Conservation (phyloP, 2,888 invertebrate species). For the Drosophila kanekoi region DNA sequence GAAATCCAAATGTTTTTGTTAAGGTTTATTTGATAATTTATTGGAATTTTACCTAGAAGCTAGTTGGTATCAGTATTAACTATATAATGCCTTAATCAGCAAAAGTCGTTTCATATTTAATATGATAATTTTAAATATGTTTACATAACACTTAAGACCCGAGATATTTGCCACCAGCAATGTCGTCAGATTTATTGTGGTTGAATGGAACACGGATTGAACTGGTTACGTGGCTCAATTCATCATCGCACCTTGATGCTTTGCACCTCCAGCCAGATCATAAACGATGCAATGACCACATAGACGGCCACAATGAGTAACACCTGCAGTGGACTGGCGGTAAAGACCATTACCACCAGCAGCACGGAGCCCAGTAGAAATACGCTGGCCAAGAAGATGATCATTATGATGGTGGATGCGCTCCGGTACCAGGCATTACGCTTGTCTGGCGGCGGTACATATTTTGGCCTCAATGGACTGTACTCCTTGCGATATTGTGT, state of each 20-base stretch:
- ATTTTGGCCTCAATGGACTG: slow-evolving; percentile 64
- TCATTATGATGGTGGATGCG: slow-evolving; percentile 63
- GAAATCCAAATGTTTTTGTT: slow-evolving; percentile 9
- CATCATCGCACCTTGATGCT: slow-evolving; percentile 75
- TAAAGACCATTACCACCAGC: slow-evolving; percentile 69
- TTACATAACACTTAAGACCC: slow-evolving; percentile 53
- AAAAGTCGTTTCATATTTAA: slow-evolving; percentile 26
- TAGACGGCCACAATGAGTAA: slow-evolving; percentile 62
- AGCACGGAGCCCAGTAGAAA: slow-evolving; percentile 72
- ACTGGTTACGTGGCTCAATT: not conserved
- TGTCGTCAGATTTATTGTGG: slow-evolving; percentile 42
- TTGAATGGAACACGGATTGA: not conserved
- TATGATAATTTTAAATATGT: slow-evolving; percentile 12
- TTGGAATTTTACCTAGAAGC: slow-evolving; percentile 26
- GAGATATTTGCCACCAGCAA: slow-evolving; percentile 20
- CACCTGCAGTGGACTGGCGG: slow-evolving; percentile 66
- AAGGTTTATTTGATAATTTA: slow-evolving; percentile 6
- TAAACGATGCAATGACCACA: slow-evolving; percentile 57
- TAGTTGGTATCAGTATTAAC: slow-evolving; percentile 39
- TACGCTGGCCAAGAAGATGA: slow-evolving; percentile 58
- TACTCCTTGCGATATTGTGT: slow-evolving; percentile 80
- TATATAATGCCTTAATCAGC: slow-evolving; percentile 33
- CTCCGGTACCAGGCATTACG: slow-evolving; percentile 75
- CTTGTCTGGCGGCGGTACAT: slow-evolving; percentile 63
- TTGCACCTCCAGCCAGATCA: slow-evolving; percentile 77